Conservation (phyloP, 2,797 vertebrate species). For the Clarias pachynema region DNA sequence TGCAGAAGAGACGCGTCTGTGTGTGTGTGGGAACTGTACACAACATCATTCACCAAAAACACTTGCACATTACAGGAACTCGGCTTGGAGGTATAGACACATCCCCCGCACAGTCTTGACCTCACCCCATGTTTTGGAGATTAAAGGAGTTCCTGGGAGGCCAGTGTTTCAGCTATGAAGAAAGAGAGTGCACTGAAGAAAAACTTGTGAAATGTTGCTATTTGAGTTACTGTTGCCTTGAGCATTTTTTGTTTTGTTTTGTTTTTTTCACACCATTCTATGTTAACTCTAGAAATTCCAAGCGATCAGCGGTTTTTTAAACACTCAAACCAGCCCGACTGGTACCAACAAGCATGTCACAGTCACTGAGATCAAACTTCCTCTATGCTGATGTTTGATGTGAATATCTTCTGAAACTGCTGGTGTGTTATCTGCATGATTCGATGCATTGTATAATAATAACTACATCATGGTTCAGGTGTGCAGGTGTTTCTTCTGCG, state of each 20-base stretch:
- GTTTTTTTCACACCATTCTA: neutral
- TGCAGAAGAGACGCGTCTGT: no score
- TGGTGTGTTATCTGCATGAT: no score
- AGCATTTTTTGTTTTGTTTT: neutral
- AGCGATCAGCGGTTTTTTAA: neutral
- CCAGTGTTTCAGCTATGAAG: no score
- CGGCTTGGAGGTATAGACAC: no score
- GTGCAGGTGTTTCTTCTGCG: neutral
- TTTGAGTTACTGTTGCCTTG: neutral
- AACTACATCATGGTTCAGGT: neutral
- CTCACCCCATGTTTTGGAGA: no score
- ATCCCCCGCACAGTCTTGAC: no score
- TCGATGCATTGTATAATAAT: neutral
- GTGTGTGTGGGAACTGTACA: no score
- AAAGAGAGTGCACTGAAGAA: no score
- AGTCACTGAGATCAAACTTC: neutral
- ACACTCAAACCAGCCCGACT: neutral
- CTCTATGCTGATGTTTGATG: neutral
- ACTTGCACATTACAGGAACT: no score
- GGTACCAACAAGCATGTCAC: neutral
- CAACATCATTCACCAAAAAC: no score
- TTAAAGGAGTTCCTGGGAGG: no score
- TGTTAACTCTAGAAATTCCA: neutral
- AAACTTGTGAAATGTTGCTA: neutral
- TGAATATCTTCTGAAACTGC: neutral